Evolutionary conservation across 2,888 invertebrate species (phyloP).

Genomic region (Stenodera caucasica): DNA sequence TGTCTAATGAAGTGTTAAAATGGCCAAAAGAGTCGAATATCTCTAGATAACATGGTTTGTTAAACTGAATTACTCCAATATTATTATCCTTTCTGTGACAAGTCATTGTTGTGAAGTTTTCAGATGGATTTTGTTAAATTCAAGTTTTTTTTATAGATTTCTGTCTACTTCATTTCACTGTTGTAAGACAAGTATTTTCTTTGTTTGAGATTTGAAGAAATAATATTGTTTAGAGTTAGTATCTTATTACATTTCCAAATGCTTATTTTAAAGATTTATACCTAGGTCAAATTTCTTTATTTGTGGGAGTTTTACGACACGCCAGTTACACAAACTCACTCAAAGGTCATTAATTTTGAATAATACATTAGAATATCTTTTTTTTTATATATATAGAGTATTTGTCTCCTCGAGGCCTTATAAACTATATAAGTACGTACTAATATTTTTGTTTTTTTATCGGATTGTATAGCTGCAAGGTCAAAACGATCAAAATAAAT

Average conservation of each 20-base stretch:
- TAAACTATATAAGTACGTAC: not conserved
- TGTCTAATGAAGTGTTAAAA: not conserved
- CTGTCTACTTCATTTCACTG: no score
- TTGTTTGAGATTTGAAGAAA: not conserved
- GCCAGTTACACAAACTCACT: no score
- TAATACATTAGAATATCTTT: not conserved
- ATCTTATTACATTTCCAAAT: no score
- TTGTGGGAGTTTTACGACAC: not conserved
- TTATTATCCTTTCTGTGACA: not conserved
- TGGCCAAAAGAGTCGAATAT: not conserved
- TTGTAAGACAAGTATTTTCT: no score
- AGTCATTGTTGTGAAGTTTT: not conserved
- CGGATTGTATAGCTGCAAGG: not conserved
- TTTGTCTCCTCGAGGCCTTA: no score
- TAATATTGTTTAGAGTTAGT: not conserved
- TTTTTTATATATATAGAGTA: not conserved
- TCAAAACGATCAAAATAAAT: conserved; percentile 1
- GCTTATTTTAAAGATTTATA: not conserved
- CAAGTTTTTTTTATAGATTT: no score
- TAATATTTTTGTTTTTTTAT: not conserved
- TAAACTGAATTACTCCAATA: not conserved
- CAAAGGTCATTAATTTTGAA: not conserved
- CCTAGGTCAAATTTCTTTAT: not conserved
- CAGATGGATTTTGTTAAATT: not conserved
- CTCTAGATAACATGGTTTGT: not conserved